phyloP scores from a whole-genome alignment of 2,113 vertebrate genomes.

The Symphodus melops region DNA sequence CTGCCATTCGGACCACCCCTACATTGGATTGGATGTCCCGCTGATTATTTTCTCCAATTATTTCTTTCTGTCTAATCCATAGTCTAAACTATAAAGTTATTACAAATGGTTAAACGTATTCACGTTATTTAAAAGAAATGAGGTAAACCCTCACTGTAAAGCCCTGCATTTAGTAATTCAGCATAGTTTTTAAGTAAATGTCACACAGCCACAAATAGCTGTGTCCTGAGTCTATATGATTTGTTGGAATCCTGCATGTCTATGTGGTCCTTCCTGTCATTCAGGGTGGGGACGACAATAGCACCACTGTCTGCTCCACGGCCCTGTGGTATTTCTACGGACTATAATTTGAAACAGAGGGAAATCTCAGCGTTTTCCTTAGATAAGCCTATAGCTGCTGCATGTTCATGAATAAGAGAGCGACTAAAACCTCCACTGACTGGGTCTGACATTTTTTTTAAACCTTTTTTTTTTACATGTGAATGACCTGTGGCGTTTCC shows the following conservation, averaged over 20 bases:
- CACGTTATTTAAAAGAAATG: not conserved
- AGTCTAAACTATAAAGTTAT: not conserved
- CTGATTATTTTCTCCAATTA: too few species aligned
- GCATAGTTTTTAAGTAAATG: not conserved
- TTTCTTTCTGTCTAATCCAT: not conserved
- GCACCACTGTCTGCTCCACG: constrained; percentile 41
- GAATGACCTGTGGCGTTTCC: constrained; percentile 1
- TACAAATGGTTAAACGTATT: not conserved
- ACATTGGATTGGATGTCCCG: too few species aligned
- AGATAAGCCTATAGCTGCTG: constrained; percentile 49
- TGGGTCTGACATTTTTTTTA: constrained; percentile 28
- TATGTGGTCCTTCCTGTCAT: constrained; percentile 41
- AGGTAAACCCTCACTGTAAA: not conserved
- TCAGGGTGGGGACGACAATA: constrained; percentile 42
- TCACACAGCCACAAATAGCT: not conserved
- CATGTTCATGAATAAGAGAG: not conserved
- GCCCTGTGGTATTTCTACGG: constrained; percentile 52
- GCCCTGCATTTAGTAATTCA: not conserved
- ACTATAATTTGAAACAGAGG: constrained; percentile 50
- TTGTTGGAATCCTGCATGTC: not conserved
- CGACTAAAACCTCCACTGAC: not conserved
- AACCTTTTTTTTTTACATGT: not conserved
- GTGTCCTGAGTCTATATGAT: not conserved
- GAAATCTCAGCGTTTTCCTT: constrained; percentile 26
- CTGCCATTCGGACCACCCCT: too few species aligned